Conservation (phyloP, 2,113 vertebrate genomes). For the Ptilonorhynchus violaceus region DNA sequence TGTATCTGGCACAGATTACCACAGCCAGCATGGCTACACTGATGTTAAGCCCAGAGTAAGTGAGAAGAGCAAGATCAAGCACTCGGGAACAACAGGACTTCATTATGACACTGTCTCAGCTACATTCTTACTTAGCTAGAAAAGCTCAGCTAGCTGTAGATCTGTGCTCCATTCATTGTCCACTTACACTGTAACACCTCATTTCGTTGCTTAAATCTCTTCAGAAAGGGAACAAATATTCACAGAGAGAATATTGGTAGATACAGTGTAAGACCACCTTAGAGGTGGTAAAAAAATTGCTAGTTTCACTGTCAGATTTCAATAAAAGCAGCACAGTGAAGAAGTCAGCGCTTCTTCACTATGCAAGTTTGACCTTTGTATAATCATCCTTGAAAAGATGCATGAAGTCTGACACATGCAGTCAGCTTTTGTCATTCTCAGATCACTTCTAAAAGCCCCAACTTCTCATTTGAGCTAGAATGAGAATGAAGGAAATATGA, state of each 20-base stretch:
- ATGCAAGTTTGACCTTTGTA: background rate
- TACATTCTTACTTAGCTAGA: background rate
- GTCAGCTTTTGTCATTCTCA: background rate
- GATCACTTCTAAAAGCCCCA: background rate
- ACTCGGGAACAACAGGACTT: background rate
- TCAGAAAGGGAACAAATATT: background rate
- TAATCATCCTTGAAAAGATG: background rate
- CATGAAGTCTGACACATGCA: background rate
- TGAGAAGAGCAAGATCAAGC: background rate
- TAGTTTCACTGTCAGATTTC: background rate
- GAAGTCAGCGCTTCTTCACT: too few species aligned
- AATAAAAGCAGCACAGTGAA: background rate
- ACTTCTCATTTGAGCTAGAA: background rate
- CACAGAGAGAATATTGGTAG: background rate
- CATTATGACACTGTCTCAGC: background rate
- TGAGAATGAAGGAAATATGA: background rate
- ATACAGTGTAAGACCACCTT: background rate
- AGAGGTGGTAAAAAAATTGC: background rate
- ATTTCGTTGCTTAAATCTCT: background rate
- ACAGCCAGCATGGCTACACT: background rate
- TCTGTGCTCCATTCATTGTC: background rate
- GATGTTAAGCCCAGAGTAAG: background rate
- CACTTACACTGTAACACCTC: fast-evolving
- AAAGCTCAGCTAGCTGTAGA: background rate
- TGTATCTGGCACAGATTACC: background rate